These are phyloP conservation scores for Macheiramphus alcinus DNA, from an alignment of 2,113 vertebrate genomes.

Conservation along the genomic window DNA sequence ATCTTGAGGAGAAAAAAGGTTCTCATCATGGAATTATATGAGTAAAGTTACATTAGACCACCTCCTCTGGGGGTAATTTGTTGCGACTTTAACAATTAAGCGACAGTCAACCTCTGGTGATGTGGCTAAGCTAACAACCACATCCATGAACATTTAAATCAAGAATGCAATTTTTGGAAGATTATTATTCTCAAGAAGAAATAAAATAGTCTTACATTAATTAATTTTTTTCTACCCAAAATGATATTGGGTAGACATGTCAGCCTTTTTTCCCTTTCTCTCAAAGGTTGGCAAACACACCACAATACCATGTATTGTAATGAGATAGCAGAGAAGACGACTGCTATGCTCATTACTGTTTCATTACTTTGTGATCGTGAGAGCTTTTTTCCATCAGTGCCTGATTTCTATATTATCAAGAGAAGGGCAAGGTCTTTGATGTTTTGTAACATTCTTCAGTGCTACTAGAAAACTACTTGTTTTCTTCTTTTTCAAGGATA, in stretches of 20 bases:
- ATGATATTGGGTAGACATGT: background rate
- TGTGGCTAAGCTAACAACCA: background rate
- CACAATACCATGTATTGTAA: background rate
- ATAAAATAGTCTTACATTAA: background rate
- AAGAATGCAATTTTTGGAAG: background rate
- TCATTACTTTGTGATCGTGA: constrained; percentile 6
- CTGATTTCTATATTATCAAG: constrained; percentile 29
- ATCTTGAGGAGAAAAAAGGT: background rate
- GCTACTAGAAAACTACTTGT: constrained; percentile 29
- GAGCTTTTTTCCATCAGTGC: constrained; percentile 18
- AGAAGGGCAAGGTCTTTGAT: constrained; percentile 49
- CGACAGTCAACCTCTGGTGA: background rate
- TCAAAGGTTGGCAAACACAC: background rate
- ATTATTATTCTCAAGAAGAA: background rate
- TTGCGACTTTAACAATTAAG: background rate
- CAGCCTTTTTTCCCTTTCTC: background rate
- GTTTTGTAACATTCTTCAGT: background rate
- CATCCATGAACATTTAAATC: background rate
- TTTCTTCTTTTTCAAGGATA: constrained; percentile 41
- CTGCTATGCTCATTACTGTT: constrained; percentile 35
- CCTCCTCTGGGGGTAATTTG: background rate
- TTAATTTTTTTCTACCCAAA: background rate
- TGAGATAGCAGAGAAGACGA: background rate
- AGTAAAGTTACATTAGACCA: background rate
- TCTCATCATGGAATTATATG: background rate